phyloP scores from a whole-genome alignment of 92 coral and sea anemone species.

The Chrysogorgia sp. region DNA sequence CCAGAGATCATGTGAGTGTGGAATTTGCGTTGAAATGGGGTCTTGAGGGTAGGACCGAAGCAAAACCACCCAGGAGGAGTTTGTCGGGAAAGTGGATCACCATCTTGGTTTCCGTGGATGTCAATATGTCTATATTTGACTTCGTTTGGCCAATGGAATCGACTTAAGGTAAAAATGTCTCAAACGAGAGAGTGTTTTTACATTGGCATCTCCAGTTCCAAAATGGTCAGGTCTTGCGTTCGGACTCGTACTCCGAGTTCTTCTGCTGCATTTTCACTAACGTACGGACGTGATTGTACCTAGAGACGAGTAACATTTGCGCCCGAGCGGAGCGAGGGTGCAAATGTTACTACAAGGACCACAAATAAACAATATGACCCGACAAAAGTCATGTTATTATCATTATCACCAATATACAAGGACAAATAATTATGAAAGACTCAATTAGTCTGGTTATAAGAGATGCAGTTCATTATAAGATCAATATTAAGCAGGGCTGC shows the following conservation, averaged over 20 bases:
- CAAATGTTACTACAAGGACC: not conserved
- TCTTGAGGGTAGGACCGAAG: slow-evolving; percentile 63
- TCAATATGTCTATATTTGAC: slow-evolving; percentile 52
- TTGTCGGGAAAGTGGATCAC: slow-evolving; percentile 59
- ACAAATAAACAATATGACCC: not conserved
- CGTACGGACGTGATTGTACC: too few relatives aligned
- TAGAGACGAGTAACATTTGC: too few relatives aligned
- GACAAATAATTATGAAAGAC: too few relatives aligned
- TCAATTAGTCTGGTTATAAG: too few relatives aligned
- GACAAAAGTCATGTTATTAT: too few relatives aligned
- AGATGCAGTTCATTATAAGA: too few relatives aligned
- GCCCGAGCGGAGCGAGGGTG: not conserved
- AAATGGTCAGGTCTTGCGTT: slow-evolving; percentile 1
- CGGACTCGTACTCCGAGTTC: slow-evolving; percentile 14
- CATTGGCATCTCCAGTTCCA: slow-evolving; percentile 9
- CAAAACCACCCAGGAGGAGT: slow-evolving; percentile 64
- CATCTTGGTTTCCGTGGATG: slow-evolving; percentile 45
- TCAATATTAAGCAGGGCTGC: too few relatives aligned
- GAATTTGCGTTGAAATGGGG: slow-evolving; percentile 17
- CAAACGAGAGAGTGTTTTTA: slow-evolving; percentile 1
- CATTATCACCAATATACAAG: too few relatives aligned
- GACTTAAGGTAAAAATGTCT: not conserved
- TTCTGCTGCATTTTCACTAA: slow-evolving; percentile 12
- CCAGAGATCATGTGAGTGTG: slow-evolving; percentile 48
- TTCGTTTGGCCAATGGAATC: slow-evolving; percentile 32